Evolutionary conservation across 2,113 vertebrate species (phyloP).

Genomic region (Daboia siamensis): DNA sequence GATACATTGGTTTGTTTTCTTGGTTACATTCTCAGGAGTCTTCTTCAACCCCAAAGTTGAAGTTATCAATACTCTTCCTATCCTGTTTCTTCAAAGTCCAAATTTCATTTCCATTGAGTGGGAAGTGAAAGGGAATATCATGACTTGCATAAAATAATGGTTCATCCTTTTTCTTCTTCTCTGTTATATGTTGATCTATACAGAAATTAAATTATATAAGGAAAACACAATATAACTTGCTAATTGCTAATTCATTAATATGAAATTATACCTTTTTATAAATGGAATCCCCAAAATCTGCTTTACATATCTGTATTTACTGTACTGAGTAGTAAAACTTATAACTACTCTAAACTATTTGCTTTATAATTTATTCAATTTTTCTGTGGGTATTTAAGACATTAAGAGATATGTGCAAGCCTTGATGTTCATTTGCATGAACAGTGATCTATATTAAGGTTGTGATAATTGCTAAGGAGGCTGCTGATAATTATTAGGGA

Average conservation of each 20-base stretch:
- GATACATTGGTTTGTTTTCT: not conserved
- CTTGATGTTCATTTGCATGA: not conserved
- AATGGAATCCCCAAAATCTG: not conserved
- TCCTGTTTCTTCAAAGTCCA: not conserved
- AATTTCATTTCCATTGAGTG: not conserved
- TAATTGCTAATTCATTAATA: not conserved
- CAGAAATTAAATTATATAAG: not conserved
- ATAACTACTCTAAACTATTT: not conserved
- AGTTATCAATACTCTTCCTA: not conserved
- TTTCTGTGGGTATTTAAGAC: not conserved
- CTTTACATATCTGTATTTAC: not conserved
- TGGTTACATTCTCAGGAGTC: not conserved
- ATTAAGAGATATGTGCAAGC: not conserved
- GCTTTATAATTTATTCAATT: not conserved
- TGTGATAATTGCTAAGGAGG: not conserved
- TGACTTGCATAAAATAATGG: not conserved
- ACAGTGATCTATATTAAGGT: not conserved
- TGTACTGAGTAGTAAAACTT: not conserved
- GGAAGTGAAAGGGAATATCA: not conserved
- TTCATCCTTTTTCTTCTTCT: not conserved
- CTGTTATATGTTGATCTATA: not conserved
- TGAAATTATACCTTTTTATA: not conserved
- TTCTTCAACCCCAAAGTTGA: not conserved
- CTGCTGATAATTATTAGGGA: not conserved
- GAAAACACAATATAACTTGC: not conserved